Conservation (phyloP, 2,888 invertebrate species). For the Eilema griseolum region DNA sequence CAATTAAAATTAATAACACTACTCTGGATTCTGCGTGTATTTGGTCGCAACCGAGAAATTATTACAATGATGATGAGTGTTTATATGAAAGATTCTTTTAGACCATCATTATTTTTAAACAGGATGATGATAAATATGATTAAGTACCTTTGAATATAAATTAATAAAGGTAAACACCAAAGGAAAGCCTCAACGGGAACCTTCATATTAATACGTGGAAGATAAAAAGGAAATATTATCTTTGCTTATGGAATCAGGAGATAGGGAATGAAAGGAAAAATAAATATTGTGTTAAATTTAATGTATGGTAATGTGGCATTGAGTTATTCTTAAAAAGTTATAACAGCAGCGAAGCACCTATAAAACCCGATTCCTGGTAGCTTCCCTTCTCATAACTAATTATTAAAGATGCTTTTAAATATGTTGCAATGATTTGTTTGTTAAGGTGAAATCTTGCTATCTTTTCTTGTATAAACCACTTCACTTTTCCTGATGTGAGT, state of each 20-base stretch:
- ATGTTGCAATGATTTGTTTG: not conserved
- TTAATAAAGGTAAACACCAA: conserved; percentile 16
- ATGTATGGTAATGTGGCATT: conserved; percentile 49
- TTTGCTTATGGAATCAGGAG: conserved; percentile 24
- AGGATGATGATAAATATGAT: not conserved
- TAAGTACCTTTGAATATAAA: conserved; percentile 9
- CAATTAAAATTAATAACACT: no score
- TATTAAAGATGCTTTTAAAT: not conserved
- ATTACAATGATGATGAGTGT: no score
- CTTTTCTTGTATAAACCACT: no score
- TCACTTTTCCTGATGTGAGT: no score
- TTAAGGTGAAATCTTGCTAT: no score
- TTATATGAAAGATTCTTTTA: no score
- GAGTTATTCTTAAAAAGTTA: conserved; percentile 22
- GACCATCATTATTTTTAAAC: no score
- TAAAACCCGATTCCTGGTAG: not conserved
- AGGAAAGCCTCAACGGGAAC: conserved; percentile 1
- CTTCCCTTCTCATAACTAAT: not conserved
- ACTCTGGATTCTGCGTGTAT: no score
- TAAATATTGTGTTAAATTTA: conserved; percentile 53
- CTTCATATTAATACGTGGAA: conserved; percentile 25
- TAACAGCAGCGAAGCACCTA: not conserved
- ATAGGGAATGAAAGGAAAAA: conserved; percentile 39
- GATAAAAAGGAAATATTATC: conserved; percentile 29
- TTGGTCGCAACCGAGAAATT: no score